Evolutionary conservation across 1,140 invertebrate species (phyloP).

Genomic region (Pseudomyrmex concolor): DNA sequence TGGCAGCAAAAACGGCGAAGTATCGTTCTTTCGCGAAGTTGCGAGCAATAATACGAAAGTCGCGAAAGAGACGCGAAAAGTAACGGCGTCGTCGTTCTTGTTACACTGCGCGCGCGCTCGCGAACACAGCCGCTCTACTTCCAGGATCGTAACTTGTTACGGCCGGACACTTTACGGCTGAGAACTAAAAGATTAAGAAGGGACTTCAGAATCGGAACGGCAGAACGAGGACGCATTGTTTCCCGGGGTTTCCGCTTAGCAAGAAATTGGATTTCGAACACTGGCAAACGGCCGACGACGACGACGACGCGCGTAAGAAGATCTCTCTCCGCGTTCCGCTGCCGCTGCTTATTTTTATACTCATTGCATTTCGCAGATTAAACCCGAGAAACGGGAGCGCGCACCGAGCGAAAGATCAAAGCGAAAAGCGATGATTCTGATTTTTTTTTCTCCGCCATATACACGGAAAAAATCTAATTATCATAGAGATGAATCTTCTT

Average conservation of each 20-base stretch:
- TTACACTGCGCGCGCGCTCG: slow-evolving; percentile 28
- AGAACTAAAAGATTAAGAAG: slow-evolving; percentile 61
- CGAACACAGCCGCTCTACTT: slow-evolving; percentile 39
- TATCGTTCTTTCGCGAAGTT: slow-evolving; percentile 44
- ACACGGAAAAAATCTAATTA: background rate
- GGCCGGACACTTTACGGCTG: slow-evolving; percentile 56
- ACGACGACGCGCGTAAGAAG: slow-evolving; percentile 2
- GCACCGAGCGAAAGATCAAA: background rate
- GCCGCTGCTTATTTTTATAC: slow-evolving; percentile 39
- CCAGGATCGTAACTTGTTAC: slow-evolving; percentile 52
- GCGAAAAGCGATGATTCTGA: background rate
- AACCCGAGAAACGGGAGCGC: slow-evolving; percentile 9
- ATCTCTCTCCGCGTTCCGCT: background rate
- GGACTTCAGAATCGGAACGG: slow-evolving; percentile 34
- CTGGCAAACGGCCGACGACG: slow-evolving; percentile 20
- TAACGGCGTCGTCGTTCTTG: slow-evolving; percentile 32
- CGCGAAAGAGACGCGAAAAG: slow-evolving; percentile 18
- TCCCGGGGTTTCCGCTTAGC: slow-evolving; percentile 23
- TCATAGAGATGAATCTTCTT: background rate
- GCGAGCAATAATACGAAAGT: slow-evolving; percentile 45
- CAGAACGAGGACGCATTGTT: slow-evolving; percentile 51
- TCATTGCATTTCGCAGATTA: slow-evolving; percentile 43
- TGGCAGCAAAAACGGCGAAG: slow-evolving; percentile 40
- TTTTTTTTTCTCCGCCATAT: too few species aligned
- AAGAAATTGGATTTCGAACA: slow-evolving; percentile 55